A percentile compares a stretch with the other conserved stretches of the same genome.
Conservation (phyloP, 2,113 vertebrate genomes). For the Chaetodon auriga region DNA sequence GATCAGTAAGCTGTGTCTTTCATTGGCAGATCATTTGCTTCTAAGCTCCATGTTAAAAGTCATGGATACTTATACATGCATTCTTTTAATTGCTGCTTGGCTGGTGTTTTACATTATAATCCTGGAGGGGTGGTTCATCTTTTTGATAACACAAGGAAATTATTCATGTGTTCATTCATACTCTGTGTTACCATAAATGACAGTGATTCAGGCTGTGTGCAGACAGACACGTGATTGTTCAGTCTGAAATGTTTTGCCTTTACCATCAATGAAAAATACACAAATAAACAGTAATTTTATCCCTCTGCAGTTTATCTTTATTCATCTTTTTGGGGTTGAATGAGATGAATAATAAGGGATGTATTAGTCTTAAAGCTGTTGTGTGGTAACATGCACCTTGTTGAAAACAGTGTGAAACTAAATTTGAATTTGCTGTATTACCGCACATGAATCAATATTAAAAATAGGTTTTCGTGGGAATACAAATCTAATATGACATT, state of each 20-base stretch:
- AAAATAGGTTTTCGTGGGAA: background rate
- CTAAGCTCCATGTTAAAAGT: too few species aligned
- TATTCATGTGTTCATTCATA: background rate
- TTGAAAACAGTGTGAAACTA: background rate
- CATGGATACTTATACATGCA: background rate
- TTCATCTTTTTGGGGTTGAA: slow-evolving; percentile 4
- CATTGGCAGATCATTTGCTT: too few species aligned
- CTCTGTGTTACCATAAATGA: background rate
- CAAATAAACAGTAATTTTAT: background rate
- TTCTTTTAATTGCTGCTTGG: background rate
- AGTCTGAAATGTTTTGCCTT: background rate
- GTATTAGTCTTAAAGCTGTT: background rate
- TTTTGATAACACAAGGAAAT: background rate
- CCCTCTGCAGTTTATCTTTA: background rate
- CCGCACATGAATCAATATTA: background rate
- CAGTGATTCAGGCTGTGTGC: background rate
- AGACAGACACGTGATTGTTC: background rate
- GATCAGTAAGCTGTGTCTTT: too few species aligned
- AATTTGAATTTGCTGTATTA: background rate
- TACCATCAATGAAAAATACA: background rate
- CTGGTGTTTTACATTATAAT: background rate
- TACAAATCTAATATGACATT: background rate
- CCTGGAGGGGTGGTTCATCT: background rate
- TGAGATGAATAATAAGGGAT: background rate
- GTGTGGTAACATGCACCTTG: background rate